Conservation (phyloP, 2,113 vertebrate genomes). For the Tauraco erythrolophus region DNA sequence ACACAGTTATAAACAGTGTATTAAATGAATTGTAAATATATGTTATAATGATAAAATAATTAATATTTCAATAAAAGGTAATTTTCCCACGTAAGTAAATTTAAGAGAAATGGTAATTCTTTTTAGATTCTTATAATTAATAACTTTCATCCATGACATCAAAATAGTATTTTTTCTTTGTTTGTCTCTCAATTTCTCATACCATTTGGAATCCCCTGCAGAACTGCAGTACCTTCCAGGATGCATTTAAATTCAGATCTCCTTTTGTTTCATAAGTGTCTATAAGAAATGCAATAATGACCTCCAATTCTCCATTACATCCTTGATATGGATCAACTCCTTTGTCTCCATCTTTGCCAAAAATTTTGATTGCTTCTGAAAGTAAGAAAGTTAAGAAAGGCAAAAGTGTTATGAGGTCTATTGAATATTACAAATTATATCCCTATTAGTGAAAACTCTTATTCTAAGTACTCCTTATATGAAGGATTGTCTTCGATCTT, state of each 20-base stretch:
- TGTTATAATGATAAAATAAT: neutral
- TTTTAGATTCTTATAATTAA: neutral
- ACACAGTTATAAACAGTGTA: neutral
- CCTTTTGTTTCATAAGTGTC: neutral
- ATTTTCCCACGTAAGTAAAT: neutral
- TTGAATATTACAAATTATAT: neutral
- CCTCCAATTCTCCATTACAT: neutral
- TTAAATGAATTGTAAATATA: neutral
- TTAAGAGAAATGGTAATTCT: neutral
- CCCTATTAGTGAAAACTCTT: neutral
- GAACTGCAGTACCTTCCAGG: neutral
- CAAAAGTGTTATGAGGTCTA: neutral
- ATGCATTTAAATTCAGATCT: neutral
- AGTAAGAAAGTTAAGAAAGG: neutral
- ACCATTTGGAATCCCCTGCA: neutral
- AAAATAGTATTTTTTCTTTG: neutral
- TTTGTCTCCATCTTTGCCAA: neutral
- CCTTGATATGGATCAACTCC: neutral
- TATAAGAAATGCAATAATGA: neutral
- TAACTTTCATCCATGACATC: neutral
- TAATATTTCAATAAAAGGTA: neutral
- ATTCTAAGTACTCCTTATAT: neutral
- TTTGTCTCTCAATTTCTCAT: neutral
- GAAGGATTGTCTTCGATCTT: neutral
- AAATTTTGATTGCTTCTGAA: neutral